These are phyloP conservation scores for Manis javanica DNA, from an alignment of 2,797 vertebrate species.

Conservation along the genomic window DNA sequence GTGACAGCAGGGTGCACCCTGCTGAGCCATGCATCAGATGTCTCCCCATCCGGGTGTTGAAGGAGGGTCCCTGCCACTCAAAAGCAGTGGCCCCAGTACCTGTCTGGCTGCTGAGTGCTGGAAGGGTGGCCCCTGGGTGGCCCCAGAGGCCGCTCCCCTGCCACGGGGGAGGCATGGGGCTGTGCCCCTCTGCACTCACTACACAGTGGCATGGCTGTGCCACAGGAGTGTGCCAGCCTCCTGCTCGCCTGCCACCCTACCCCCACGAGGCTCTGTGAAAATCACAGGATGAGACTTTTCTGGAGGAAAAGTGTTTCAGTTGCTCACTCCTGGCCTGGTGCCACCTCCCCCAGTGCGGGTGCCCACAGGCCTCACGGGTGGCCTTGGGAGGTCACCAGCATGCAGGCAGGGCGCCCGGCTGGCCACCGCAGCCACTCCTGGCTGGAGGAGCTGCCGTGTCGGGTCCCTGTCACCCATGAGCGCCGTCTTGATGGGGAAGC, in stretches of 20 bases:
- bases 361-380: neutral
- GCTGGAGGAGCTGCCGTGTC: neutral
- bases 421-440: neutral
- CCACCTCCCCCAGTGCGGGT: neutral
- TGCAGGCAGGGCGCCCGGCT: neutral
- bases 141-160: no score
- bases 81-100: neutral
- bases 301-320: neutral
- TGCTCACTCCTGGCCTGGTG: neutral
- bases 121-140: no score
- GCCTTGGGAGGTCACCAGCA: neutral
- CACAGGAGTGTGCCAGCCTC: neutral
- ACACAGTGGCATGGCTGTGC: no score
- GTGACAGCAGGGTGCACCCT: neutral
- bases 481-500: neutral
- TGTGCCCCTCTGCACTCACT: no score
- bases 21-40: accelerated
- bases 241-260: neutral
- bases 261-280: neutral
- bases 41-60: neutral
- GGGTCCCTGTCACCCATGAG: conserved; percentile 59
- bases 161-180: no score
- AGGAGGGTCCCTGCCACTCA: neutral
- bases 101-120: no score
- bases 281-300: neutral